phyloP scores from a whole-genome alignment of 1,140 invertebrate species.

The Sitophilus oryzae region DNA sequence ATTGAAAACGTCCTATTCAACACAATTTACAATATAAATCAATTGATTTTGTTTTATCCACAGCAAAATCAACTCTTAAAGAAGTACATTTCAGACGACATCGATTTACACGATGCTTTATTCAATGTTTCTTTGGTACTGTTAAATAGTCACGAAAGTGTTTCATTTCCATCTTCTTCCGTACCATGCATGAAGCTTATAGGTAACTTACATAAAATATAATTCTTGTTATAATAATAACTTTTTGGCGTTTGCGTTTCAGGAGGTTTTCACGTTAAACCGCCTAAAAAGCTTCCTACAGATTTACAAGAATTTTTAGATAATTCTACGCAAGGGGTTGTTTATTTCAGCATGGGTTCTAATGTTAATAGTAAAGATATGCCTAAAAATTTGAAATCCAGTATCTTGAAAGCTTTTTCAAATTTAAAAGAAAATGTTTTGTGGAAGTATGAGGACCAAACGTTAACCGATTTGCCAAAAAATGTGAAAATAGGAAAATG shows the following conservation, averaged over 20 bases:
- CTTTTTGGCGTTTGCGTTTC: not conserved
- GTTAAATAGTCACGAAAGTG: conserved; percentile 42
- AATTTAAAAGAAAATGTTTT: conserved; percentile 54
- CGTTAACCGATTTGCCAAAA: conserved; percentile 31
- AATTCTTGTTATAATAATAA: conserved; percentile 11
- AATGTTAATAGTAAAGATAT: conserved; percentile 48
- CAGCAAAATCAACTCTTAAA: conserved; percentile 31
- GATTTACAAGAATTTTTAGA: conserved; percentile 56
- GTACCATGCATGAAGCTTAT: conserved; percentile 26
- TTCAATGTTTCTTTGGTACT: conserved; percentile 45
- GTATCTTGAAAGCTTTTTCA: conserved; percentile 48
- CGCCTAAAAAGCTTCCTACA: conserved; percentile 32
- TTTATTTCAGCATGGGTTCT: conserved; percentile 66
- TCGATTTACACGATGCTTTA: conserved; percentile 47
- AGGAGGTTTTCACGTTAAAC: conserved; percentile 36
- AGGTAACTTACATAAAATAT: conserved; percentile 2
- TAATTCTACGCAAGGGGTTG: conserved; percentile 54
- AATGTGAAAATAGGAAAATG: conserved; percentile 25
- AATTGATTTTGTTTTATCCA: conserved; percentile 26
- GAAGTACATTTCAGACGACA: conserved; percentile 44
- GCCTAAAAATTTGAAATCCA: conserved; percentile 44
- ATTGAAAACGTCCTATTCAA: conserved; percentile 40
- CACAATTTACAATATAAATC: conserved; percentile 39
- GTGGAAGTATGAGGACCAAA: conserved; percentile 59
- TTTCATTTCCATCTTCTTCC: conserved; percentile 20